Conservation (phyloP, 2,797 vertebrate species). For the Halcyon badia region DNA sequence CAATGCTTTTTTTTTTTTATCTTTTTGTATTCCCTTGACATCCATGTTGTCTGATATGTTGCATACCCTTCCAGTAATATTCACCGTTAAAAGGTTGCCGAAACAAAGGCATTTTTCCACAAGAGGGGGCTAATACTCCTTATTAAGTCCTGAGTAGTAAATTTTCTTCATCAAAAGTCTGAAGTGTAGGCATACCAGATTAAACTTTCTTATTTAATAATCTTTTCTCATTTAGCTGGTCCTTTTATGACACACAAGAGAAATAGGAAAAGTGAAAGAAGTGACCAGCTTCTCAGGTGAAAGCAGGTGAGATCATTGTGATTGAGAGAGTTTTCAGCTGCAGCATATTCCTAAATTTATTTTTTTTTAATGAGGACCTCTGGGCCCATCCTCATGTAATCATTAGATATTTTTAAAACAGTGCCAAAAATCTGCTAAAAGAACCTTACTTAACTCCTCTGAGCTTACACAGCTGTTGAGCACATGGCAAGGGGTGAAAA, state of each 20-base stretch:
- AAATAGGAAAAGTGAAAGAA: neutral
- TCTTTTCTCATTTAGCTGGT: neutral
- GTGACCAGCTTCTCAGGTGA: neutral
- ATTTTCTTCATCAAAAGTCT: neutral
- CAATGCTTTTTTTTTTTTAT: neutral
- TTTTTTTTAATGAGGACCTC: neutral
- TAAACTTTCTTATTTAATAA: neutral
- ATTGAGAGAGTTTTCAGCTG: neutral
- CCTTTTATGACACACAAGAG: neutral
- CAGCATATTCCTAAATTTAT: neutral
- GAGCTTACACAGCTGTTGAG: neutral
- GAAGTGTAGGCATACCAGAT: neutral
- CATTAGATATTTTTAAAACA: neutral
- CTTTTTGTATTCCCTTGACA: neutral
- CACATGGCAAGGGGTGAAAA: neutral
- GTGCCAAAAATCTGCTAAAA: neutral
- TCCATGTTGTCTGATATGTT: too few species aligned
- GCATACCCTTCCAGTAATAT: neutral
- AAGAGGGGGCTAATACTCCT: conserved; percentile 67
- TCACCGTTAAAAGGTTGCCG: neutral
- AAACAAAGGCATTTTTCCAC: conserved; percentile 33
- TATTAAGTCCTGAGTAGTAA: neutral
- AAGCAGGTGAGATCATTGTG: neutral
- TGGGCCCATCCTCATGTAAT: neutral
- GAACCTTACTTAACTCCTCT: neutral